Base-by-base conservation (phyloP, 2,888 invertebrate genomes). In the Erebia ligea region DNA sequence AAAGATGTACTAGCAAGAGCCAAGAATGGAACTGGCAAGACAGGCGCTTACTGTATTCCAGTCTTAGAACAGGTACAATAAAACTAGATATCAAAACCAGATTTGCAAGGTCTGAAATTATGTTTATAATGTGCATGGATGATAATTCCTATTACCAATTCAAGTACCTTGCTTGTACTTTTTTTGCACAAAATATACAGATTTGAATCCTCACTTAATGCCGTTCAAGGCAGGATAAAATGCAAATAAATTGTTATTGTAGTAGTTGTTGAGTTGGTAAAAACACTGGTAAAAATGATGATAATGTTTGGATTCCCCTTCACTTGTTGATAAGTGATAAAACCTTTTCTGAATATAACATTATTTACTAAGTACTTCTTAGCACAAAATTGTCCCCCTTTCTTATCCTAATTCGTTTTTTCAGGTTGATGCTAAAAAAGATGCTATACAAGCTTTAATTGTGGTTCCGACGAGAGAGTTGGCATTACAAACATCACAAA, bases 11-110 rank as follows among this genome's bases (percentile, higher is more conserved):
- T 99, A 84, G 99, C 99, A 73, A 95, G 99, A 90, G 99, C 99
- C 81, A 99, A 99, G 94, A 99, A 99, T 94, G 99, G 99, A 83
- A 99, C 99, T 80, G 99, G 96, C 84, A 99, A 99, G 95, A 99
- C 99, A 85, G 99, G 99, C 85, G 99, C 99, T 79, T 99, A 99
- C 91, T 98, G 98, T 88, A 99, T 99, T 94, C 99, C 99, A 82
- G 97, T 99, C 80, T 94, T 99, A 88, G 99, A 99, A 95, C 97
- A 98, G 95, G 93, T 61, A n/a, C 9, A 4, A 9, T 8, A 42
- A 62, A 62, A 40, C 17, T 21, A 56, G 13, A 21, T 21, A 34
- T 34, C 34, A 58, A 58, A 58, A 61, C 42, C 11, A 10, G 19
- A 61, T 61, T 17, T 40, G 11, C 45, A 61, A 42, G 17, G 9